These are phyloP conservation scores for Papilio gigon DNA, from an alignment of 2,888 invertebrate genomes.

Conservation along the genomic window DNA sequence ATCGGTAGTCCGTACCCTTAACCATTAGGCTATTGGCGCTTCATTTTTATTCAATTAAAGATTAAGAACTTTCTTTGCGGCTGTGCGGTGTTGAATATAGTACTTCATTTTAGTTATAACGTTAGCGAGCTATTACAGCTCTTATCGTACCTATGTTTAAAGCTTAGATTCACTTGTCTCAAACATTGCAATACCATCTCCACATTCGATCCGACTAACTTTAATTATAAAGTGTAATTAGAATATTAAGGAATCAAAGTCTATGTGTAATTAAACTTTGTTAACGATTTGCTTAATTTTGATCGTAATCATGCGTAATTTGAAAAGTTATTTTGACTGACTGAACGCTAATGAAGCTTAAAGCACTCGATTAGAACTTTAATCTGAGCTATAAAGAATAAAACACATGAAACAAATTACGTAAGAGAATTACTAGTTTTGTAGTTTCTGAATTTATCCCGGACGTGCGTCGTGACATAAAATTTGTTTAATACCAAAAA, in stretches of 20 bases:
- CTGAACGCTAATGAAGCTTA: conserved; percentile 13
- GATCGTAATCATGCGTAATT: conserved; percentile 32
- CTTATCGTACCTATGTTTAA: neutral
- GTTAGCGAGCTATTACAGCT: conserved; percentile 24
- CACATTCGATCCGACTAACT: conserved; percentile 31
- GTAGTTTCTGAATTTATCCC: too few relatives aligned
- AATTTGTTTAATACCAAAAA: too few relatives aligned
- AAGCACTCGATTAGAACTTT: neutral
- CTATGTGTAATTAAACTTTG: conserved; percentile 35
- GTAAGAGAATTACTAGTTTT: neutral
- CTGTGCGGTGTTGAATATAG: conserved; percentile 51
- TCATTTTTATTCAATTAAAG: too few relatives aligned
- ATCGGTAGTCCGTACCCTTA: too few relatives aligned
- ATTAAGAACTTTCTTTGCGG: conserved; percentile 67
- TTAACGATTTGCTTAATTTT: conserved; percentile 32
- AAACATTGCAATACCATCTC: conserved; percentile 23
- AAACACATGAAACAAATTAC: neutral
- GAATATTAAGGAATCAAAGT: conserved; percentile 37
- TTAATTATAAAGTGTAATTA: conserved; percentile 40
- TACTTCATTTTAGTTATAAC: conserved; percentile 48
- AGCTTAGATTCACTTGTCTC: neutral
- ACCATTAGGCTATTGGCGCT: too few relatives aligned
- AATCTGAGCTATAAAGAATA: neutral
- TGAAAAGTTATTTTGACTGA: conserved; percentile 23
- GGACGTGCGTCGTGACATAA: too few relatives aligned